These are phyloP conservation scores for Ectemnius lituratus DNA, from an alignment of 2,888 invertebrate species.

Conservation along the genomic window DNA sequence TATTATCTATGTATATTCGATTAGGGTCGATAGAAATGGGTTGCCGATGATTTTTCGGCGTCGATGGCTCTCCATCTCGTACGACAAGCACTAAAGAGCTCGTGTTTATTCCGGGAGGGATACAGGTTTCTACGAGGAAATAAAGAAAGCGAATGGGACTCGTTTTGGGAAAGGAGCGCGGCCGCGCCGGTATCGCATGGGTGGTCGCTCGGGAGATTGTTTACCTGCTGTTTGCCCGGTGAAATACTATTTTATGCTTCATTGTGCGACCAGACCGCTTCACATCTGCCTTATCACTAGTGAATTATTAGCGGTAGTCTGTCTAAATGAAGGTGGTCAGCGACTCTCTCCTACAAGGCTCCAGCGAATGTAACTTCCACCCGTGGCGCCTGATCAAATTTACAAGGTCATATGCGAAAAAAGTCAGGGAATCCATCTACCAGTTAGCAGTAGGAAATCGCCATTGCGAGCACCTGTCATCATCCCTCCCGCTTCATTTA, in stretches of 20 bases:
- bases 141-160: not conserved
- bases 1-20: too few species aligned
- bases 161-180: not conserved
- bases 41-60: too few species aligned
- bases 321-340: not conserved
- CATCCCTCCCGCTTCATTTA: too few species aligned
- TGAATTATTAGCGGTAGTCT: not conserved
- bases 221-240: not conserved
- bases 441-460: too few species aligned
- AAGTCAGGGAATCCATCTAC: too few species aligned
- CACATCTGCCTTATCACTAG: not conserved
- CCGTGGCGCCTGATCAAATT: too few species aligned
- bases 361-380: too few species aligned
- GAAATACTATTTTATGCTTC: not conserved
- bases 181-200: not conserved
- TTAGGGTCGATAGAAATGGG: too few species aligned
- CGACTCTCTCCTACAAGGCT: too few species aligned
- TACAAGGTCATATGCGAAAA: too few species aligned
- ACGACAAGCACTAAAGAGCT: not conserved
- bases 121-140: not conserved
- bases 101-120: not conserved
- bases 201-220: too few species aligned
- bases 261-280: not conserved
- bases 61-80: not conserved
- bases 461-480: too few species aligned